Percentiles rank a stretch among this genome's conserved stretches.
Conservation (phyloP, 2,797 vertebrate species). For the Pangasius mekongensis region DNA sequence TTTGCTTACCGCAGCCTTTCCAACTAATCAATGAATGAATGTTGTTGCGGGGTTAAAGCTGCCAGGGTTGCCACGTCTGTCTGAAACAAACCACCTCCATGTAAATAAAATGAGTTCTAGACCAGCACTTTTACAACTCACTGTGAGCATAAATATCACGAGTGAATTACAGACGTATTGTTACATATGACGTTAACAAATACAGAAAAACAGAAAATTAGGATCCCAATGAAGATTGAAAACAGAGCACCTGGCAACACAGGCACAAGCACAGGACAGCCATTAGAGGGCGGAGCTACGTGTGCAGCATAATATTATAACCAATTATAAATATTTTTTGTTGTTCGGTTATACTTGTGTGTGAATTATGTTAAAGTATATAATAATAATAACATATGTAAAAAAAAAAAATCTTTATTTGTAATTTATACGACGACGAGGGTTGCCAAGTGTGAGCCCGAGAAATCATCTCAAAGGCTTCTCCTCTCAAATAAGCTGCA, state of each 20-base stretch:
- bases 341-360: background rate
- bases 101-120: background rate
- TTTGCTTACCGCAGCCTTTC: conserved; percentile 26
- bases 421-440: background rate
- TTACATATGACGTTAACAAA: background rate
- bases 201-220: background rate
- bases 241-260: background rate
- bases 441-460: background rate
- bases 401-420: background rate
- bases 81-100: fast-evolving
- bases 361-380: background rate
- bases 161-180: fast-evolving
- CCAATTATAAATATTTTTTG: background rate
- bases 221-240: fast-evolving
- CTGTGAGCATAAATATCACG: background rate
- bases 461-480: background rate
- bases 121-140: background rate
- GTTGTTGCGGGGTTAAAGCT: conserved; percentile 11
- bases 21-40: conserved; percentile 27
- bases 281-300: background rate
- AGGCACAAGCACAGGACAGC: background rate
- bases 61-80: background rate
- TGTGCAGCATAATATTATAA: background rate
- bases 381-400: too few relatives aligned
- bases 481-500: background rate